These are phyloP conservation scores for Marmota flaviventris DNA, from an alignment of 2,113 vertebrate species.

Conservation along the genomic window DNA sequence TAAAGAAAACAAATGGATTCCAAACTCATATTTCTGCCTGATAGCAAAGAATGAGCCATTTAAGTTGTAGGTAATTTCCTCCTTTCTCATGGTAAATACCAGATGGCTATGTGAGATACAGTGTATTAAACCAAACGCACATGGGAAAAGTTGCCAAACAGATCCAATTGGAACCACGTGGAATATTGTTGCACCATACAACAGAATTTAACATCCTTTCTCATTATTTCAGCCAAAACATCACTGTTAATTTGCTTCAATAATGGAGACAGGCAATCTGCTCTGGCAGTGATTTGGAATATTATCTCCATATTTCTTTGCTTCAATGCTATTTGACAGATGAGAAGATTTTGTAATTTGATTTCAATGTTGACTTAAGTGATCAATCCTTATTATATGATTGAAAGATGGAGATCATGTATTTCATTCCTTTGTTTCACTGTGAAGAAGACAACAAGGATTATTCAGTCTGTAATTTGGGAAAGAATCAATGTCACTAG, in stretches of 20 bases:
- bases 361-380: constrained; percentile 63
- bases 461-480: constrained; percentile 34
- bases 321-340: background rate
- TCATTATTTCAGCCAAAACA: constrained; percentile 63
- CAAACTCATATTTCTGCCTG: background rate
- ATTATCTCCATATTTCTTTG: constrained; percentile 32
- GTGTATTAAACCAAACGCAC: constrained; percentile 47
- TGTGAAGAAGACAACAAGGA: constrained; percentile 51
- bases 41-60: background rate
- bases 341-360: constrained; percentile 47
- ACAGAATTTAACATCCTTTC: background rate
- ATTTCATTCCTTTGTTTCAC: constrained; percentile 69
- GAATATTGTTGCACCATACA: background rate
- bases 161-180: background rate
- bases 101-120: constrained; percentile 16
- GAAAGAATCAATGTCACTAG: constrained; percentile 41
- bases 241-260: constrained; percentile 73
- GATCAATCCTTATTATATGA: constrained; percentile 67
- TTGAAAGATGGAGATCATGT: constrained; percentile 65
- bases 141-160: constrained; percentile 15
- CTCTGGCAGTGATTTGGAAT: constrained; percentile 57
- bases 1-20: background rate
- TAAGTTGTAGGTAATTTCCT: constrained; percentile 57
- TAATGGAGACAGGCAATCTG: constrained; percentile 38
- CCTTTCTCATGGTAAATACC: background rate